Percentiles rank a stretch among this genome's conserved stretches.
phyloP scores from a whole-genome alignment of 2,888 invertebrate genomes.

The Aphidius colemani region DNA sequence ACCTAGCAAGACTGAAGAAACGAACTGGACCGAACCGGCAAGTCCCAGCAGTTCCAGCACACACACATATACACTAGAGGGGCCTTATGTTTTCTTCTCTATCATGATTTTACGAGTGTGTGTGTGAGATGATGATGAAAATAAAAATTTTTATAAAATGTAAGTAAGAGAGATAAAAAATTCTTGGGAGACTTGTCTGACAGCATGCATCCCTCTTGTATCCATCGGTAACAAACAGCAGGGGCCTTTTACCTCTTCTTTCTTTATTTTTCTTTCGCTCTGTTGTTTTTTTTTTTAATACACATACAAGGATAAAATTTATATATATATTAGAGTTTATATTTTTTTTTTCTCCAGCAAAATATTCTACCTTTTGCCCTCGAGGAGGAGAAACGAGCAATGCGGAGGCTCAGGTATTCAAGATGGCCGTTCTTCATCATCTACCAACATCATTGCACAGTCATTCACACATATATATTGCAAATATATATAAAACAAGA shows the following conservation, averaged over 20 bases:
- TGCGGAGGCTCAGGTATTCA: constrained; percentile 62
- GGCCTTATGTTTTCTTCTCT: constrained; percentile 9
- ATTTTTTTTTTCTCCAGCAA: constrained; percentile 38
- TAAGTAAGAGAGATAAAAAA: constrained; percentile 37
- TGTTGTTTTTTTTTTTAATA: constrained; percentile 9
- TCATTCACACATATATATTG: too few species aligned
- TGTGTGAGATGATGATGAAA: constrained; percentile 18
- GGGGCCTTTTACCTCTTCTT: constrained; percentile 36
- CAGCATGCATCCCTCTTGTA: constrained; percentile 53
- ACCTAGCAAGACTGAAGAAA: constrained; percentile 56
- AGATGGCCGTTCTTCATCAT: constrained; percentile 57
- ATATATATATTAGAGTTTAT: too few species aligned
- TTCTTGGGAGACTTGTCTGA: constrained; percentile 39
- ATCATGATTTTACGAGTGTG: constrained; percentile 16
- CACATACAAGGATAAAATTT: neutral
- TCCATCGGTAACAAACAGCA: constrained; percentile 47
- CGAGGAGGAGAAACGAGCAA: constrained; percentile 56
- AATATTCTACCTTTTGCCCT: constrained; percentile 61
- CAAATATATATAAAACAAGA: too few species aligned
- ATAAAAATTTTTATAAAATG: too few species aligned
- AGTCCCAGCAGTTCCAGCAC: constrained; percentile 33
- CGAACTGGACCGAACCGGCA: constrained; percentile 23
- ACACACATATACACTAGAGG: neutral
- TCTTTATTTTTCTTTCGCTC: neutral
- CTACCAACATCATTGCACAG: too few species aligned